Base-by-base conservation (phyloP, 2,888 invertebrate species). In the Perdita meconis region DNA sequence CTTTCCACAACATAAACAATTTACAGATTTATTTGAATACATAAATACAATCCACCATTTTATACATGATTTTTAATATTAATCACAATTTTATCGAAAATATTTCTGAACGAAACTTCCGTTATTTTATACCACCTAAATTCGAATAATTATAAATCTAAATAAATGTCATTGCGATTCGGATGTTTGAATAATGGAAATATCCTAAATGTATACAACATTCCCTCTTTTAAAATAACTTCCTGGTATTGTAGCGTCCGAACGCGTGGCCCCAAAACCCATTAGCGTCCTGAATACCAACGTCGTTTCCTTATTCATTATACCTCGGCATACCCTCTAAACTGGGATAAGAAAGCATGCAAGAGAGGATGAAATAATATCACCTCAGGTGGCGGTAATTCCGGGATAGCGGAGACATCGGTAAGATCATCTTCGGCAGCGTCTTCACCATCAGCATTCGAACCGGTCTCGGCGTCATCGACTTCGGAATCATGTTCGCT, bases 341-440 rank as follows among this genome's bases (percentile, higher is more conserved):
- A 59, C 44, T 72, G 38, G 13, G 65, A 61, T 65, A 74, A 71
- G 50, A 24, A 64, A 75, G 19, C 30, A 47, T 12, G 22, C 34
- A 22, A 66, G 51, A 61, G 19, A 61, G 16, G 13, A 59, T 34
- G 36, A 26, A 64, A 61, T 53, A 10, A 42, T 53, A 51, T 77
- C 82, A 92, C 92, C 90, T 92, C 92, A 1, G 92, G 92, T 22
- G 92, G 88, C 70, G 90, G 91, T 22, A 92, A 82, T 78, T 92
- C 92, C 3, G 92, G 92, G 67, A 92, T 89, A 70, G 72, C 88
- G 72, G 90, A 83, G 53, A 91, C 83, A 67, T 91, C 91, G 70
- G 89, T 83, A 44, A 89, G 86, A 16, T 92, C 90, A 19, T 92
- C 92, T 60, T 92, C 92, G 75, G 75, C 84, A 63, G 86, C 89